Evolutionary conservation across 1,140 invertebrate genomes (phyloP).

Genomic region (Zophobas morio): DNA sequence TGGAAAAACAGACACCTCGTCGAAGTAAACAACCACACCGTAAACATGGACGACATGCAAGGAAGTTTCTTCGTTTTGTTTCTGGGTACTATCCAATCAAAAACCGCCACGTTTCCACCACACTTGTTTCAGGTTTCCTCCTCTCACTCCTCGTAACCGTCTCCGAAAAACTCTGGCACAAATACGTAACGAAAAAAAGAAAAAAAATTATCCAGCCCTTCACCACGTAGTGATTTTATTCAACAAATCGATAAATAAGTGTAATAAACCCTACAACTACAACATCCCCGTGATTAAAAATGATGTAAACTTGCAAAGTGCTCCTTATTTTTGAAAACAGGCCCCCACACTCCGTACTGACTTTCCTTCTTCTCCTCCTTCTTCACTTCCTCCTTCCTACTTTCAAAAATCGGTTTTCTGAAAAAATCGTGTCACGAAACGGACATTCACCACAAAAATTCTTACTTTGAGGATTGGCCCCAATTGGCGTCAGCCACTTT

Average conservation of each 20-base stretch:
- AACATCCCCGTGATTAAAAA: conserved; percentile 67
- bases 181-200: conserved; percentile 68
- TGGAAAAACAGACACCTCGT: conserved; percentile 74
- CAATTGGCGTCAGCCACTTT: conserved; percentile 39
- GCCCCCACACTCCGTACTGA: conserved; percentile 73
- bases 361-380: conserved; percentile 62
- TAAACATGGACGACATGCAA: conserved; percentile 91
- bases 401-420: conserved; percentile 69
- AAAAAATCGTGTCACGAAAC: background rate
- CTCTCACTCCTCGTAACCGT: conserved; percentile 70
- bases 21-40: conserved; percentile 86
- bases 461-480: conserved; percentile 44
- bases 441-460: background rate
- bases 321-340: conserved; percentile 80
- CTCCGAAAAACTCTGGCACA: conserved; percentile 72
- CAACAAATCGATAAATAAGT: conserved; percentile 18
- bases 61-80: conserved; percentile 88
- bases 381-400: conserved; percentile 61
- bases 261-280: conserved; percentile 3
- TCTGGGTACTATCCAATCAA: conserved; percentile 72
- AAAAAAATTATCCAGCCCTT: conserved; percentile 75
- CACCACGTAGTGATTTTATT: conserved; percentile 65
- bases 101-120: no score
- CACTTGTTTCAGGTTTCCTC: conserved; percentile 54
- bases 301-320: conserved; percentile 80